Conservation (phyloP, 2,113 vertebrate genomes). For the Vireo altiloquus region DNA sequence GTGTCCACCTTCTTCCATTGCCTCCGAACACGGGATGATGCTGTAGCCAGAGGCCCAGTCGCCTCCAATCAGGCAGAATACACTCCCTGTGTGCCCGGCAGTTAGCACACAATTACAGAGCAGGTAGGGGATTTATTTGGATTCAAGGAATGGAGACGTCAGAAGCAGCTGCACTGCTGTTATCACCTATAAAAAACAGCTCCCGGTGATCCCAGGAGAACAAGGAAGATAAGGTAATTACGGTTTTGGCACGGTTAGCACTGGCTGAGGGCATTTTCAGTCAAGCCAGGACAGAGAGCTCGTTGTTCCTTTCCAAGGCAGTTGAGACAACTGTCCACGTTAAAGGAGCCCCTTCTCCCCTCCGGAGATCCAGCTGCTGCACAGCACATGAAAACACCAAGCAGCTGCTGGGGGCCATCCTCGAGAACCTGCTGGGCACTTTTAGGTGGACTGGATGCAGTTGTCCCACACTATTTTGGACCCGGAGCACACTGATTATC, state of each 20-base stretch:
- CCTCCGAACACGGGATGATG: background rate
- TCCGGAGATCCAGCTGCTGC: background rate
- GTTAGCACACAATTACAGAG: background rate
- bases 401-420: background rate
- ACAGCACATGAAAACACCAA: background rate
- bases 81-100: background rate
- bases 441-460: conserved; percentile 6
- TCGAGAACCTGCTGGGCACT: background rate
- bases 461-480: conserved; percentile 22
- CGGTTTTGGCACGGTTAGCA: conserved; percentile 17
- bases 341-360: background rate
- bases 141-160: background rate
- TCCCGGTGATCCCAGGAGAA: background rate
- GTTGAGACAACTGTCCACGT: background rate
- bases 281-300: background rate
- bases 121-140: background rate
- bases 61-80: background rate
- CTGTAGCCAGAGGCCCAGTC: background rate
- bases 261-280: background rate
- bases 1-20: background rate
- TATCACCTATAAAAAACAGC: background rate
- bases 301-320: background rate
- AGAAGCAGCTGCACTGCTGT: background rate
- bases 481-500: background rate
- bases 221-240: background rate